Base-by-base conservation (phyloP, 2,888 invertebrate genomes). In the Caenorhabditis japonica region DNA sequence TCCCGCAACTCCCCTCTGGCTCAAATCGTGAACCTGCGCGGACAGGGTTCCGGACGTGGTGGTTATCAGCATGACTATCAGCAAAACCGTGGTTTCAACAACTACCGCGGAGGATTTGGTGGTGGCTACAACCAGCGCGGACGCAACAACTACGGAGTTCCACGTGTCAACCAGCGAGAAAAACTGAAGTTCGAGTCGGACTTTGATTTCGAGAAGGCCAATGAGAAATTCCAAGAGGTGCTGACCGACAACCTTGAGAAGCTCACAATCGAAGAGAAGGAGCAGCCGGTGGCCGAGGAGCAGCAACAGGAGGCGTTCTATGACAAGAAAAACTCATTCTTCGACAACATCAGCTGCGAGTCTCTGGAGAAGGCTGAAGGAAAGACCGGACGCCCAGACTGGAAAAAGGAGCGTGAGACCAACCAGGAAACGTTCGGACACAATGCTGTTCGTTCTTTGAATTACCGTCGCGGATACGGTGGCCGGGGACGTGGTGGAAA, bases 321-420 rank as follows among this genome's bases (percentile, higher is more conserved):
- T 88, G 95, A 97, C 90, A 97, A 96, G 90, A 91, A 92, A 83
- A 95, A 95, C 90, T 97, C 97, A 78, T 99, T 99, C 92, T 99
- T 99, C 89, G 99, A 99, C 90, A 95, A 94, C 89, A 99, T 99
- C 88, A 97, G 96, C 83, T 99, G 99, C 89, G 97, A 99, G 89
- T 94, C 97, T 23, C 69, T 85, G 43, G 87, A 87, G 60, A 84
- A 85, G 73, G 82, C 82, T 33, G 84, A 83, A 44, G 87, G 85
- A 30, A 83, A 76, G 70, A 84, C 82, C 53, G 80, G 75, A 25
- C 82, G 86, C 5, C 85, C 85, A 7, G 84, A 87, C 56, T 87
- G 87, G 87, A 77, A 81, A 49, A 84, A 84, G 64, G 87, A 87
- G 66, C 77, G 87, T 13, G 79, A 83, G 68, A 85, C 85, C 25